Percentiles rank a stretch among this genome's conserved stretches.
Conservation (phyloP, 1,140 invertebrate genomes). For the Cotesia glomerata region DNA sequence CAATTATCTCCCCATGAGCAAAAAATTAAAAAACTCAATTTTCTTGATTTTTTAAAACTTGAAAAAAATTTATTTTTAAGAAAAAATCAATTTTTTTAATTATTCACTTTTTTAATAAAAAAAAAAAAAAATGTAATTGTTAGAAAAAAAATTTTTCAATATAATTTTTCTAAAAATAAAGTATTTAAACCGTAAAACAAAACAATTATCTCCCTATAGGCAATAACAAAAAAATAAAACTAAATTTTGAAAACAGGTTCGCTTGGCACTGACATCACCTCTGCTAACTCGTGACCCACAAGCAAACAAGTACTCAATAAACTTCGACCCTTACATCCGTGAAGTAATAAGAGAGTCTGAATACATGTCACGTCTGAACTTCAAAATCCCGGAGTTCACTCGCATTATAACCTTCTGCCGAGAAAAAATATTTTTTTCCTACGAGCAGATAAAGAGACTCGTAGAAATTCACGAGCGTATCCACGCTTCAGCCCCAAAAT, state of each 20-base stretch:
- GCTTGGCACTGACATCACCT: constrained; percentile 67
- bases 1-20: too few relatives aligned
- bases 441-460: constrained; percentile 67
- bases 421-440: constrained; percentile 68
- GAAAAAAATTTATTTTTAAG: too few relatives aligned
- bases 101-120: too few relatives aligned
- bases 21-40: too few relatives aligned
- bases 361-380: constrained; percentile 72
- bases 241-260: constrained; percentile 58
- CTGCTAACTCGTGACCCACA: constrained; percentile 66
- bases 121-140: too few relatives aligned
- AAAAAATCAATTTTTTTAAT: too few relatives aligned
- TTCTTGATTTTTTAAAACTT: too few relatives aligned
- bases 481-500: constrained; percentile 63
- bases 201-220: neutral
- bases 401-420: constrained; percentile 72
- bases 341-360: constrained; percentile 77
- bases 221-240: neutral
- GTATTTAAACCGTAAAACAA: neutral
- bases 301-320: constrained; percentile 68
- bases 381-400: constrained; percentile 71
- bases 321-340: constrained; percentile 73
- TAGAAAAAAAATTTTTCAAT: too few relatives aligned
- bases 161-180: neutral
- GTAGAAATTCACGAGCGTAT: constrained; percentile 66